Conservation (phyloP, 2,797 vertebrate genomes). For the Anguilla anguilla region DNA sequence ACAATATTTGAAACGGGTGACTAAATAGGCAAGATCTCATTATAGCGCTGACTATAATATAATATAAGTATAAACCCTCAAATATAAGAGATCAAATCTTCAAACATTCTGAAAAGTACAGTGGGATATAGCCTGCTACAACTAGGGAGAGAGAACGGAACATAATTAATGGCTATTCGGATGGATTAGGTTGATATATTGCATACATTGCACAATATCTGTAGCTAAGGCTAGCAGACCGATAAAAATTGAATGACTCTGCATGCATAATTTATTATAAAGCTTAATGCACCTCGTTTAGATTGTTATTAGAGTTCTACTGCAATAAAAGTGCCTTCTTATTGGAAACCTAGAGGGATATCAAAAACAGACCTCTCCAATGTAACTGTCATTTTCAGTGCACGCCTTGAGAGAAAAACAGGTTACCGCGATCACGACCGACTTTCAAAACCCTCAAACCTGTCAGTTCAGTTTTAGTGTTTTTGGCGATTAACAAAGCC, state of each 20-base stretch:
- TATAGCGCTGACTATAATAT: neutral
- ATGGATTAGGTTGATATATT: neutral
- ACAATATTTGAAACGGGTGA: slow-evolving; percentile 2
- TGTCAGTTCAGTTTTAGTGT: neutral
- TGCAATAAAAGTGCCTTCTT: neutral
- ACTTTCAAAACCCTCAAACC: neutral
- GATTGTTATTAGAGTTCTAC: neutral
- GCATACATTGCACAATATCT: neutral
- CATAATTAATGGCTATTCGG: neutral
- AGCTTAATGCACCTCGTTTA: neutral
- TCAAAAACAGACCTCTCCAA: neutral
- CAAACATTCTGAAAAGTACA: neutral
- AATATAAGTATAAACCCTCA: no score
- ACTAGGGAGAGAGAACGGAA: neutral
- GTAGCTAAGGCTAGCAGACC: neutral
- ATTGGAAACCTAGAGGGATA: neutral
- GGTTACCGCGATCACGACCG: neutral
- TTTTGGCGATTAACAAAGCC: neutral
- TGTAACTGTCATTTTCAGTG: neutral
- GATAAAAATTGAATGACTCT: neutral
- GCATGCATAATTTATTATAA: neutral
- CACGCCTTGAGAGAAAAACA: neutral
- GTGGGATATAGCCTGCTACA: neutral
- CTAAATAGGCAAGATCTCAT: neutral
- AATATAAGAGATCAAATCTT: neutral